Evolutionary conservation across 2,797 vertebrate genomes (phyloP), one percentile per base, ranked within the genome.

Genomic region (Calcarius lapponicus): DNA sequence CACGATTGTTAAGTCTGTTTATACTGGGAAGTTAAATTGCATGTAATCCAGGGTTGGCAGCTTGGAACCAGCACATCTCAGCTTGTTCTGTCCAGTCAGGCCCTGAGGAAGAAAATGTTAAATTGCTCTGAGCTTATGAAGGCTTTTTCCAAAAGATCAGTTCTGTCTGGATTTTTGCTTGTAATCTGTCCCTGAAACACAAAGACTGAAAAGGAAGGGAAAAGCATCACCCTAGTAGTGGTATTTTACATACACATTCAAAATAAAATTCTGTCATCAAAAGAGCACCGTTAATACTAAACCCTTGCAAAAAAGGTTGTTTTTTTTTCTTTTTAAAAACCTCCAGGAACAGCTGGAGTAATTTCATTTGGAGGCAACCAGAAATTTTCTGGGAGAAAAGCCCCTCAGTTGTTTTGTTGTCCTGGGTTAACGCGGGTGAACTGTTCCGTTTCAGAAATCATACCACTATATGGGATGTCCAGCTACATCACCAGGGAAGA

Each of bases 391-490:
- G 0, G 6, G 21, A 3, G 22, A 10, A 31, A 47, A n/a, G 2
- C 1, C 13, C 72, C 40, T 8, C 6, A 2, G 18, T 58, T 21
- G 6, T 24, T 76, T 24, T 72, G 22, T n/a, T 36, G 17, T 4
- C 69, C 7, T 1, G 6, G 17, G 19, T 17, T 95, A 60, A 94
- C 2, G 0, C 2, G 13, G 13, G 29, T 4, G n/a, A 58, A 74
- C 67, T 38, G 8, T 32, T 71, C 38, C 3, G 0, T 92, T 97
- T 20, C 97, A 99, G 99, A 99, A 98, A 99, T 99, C 89, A 99
- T 99, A 97, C 98, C 99, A 78, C 98, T 99, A 88, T 99, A 99
- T 9, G 99, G 99, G 67, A 99, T 99, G 99, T 99, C 99, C 40
- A 99, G 98, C 98, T 99, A 98, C 93, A 98, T 99, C 62, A 98